Evolutionary conservation across 92 coral and sea anemone species (phyloP).

Genomic region (Paragorgia papillata): DNA sequence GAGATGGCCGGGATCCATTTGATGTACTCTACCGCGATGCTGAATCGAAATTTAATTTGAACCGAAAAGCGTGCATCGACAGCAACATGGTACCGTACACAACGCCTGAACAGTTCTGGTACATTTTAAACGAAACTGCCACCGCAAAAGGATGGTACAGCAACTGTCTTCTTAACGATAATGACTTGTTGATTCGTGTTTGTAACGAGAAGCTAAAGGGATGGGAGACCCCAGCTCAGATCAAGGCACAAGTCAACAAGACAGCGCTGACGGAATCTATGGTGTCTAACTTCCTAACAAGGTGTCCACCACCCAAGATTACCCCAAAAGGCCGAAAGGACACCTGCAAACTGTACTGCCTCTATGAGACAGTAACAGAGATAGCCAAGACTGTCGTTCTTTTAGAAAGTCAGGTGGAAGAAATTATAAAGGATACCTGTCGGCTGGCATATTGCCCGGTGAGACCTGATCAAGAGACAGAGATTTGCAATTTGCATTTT

Average conservation of each 20-base stretch:
- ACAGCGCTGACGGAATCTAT: slow-evolving; percentile 3
- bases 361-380: slow-evolving; percentile 7
- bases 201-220: slow-evolving; percentile 30
- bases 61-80: slow-evolving; percentile 4
- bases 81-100: slow-evolving; percentile 13
- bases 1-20: slow-evolving; percentile 5
- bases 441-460: slow-evolving; percentile 12
- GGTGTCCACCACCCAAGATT: slow-evolving; percentile 25
- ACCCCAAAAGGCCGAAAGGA: slow-evolving; percentile 18
- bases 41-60: neutral
- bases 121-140: neutral
- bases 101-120: neutral
- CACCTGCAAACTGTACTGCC: slow-evolving; percentile 13
- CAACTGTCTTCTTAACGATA: slow-evolving; percentile 22
- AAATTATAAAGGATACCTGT: neutral
- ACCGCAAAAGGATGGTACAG: slow-evolving; percentile 21
- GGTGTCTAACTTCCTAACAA: slow-evolving; percentile 30
- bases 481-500: slow-evolving; percentile 24
- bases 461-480: neutral
- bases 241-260: slow-evolving; percentile 13
- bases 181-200: slow-evolving; percentile 20
- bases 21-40: neutral
- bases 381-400: slow-evolving; percentile 21
- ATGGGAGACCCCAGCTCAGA: slow-evolving; percentile 10
- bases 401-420: slow-evolving; percentile 3